Percentiles rank a stretch among this genome's conserved stretches.
phyloP scores from a whole-genome alignment of 2,888 invertebrate species.

The Acholoe squamosa region DNA sequence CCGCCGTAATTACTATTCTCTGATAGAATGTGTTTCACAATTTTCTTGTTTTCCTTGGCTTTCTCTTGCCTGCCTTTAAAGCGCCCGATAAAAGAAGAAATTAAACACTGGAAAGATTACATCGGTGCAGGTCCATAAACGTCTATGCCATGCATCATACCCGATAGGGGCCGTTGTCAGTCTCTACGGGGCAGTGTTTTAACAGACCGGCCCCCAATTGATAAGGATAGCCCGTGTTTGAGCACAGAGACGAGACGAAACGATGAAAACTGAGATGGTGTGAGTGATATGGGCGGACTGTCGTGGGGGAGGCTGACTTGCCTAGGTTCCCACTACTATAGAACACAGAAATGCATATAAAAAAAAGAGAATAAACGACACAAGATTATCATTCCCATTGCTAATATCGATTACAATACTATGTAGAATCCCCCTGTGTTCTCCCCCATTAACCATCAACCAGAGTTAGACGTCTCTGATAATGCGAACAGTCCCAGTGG shows the following conservation, averaged over 20 bases:
- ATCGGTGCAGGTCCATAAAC: constrained; percentile 47
- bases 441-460: too few relatives aligned
- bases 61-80: not conserved
- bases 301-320: constrained; percentile 17
- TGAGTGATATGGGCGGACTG: constrained; percentile 43
- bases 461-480: too few relatives aligned
- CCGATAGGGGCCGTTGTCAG: constrained; percentile 28
- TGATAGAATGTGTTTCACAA: constrained; percentile 36
- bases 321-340: not conserved
- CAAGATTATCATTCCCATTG: not conserved
- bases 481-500: too few relatives aligned
- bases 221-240: constrained; percentile 46
- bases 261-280: constrained; percentile 50
- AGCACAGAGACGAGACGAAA: constrained; percentile 32
- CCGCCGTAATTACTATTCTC: constrained; percentile 16
- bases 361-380: not conserved
- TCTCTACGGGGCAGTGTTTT: constrained; percentile 34
- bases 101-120: constrained; percentile 55
- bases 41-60: constrained; percentile 34
- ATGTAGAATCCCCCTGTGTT: too few relatives aligned
- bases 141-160: not conserved
- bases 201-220: constrained; percentile 24
- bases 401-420: not conserved
- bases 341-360: not conserved
- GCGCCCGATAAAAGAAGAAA: constrained; percentile 46